Percentiles rank a stretch among this genome's conserved stretches.
Evolutionary conservation across 2,113 vertebrate species (phyloP).

Genomic region (Tenebrosternarchus preto): DNA sequence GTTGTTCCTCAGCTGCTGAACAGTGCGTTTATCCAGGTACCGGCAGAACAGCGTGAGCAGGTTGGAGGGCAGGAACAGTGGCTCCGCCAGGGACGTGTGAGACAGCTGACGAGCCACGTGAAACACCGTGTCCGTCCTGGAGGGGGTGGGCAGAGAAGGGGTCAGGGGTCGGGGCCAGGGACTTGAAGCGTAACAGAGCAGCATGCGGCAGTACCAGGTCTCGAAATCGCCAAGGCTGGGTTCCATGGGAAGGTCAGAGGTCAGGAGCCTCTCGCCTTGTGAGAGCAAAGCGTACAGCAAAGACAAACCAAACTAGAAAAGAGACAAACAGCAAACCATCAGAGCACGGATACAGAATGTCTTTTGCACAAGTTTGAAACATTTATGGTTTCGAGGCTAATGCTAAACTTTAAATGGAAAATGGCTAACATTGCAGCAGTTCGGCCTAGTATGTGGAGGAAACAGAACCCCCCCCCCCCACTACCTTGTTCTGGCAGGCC

Average conservation of each 20-base stretch:
- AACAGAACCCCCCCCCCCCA: too few species aligned
- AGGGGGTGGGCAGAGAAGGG: background rate
- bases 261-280: conserved; percentile 85
- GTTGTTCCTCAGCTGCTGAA: conserved; percentile 86
- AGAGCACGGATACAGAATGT: background rate
- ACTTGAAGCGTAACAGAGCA: background rate
- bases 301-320: conserved; percentile 89
- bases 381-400: too few species aligned
- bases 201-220: conserved; percentile 73
- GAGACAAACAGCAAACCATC: too few species aligned
- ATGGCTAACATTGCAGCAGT: too few species aligned
- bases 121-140: conserved; percentile 87
- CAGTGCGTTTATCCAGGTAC: conserved; percentile 87
- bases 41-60: conserved; percentile 90
- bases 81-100: conserved; percentile 83
- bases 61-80: conserved; percentile 87
- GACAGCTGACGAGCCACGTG: conserved; percentile 87
- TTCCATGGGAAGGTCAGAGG: conserved; percentile 77
- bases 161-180: too few species aligned
- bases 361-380: too few species aligned
- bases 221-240: conserved; percentile 79
- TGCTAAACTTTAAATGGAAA: too few species aligned
- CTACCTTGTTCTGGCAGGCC: conserved; percentile 92
- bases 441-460: too few species aligned
- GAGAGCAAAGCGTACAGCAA: conserved; percentile 90